Evolutionary conservation across 2,113 vertebrate species (phyloP).

Genomic region (Eulemur rufifrons): DNA sequence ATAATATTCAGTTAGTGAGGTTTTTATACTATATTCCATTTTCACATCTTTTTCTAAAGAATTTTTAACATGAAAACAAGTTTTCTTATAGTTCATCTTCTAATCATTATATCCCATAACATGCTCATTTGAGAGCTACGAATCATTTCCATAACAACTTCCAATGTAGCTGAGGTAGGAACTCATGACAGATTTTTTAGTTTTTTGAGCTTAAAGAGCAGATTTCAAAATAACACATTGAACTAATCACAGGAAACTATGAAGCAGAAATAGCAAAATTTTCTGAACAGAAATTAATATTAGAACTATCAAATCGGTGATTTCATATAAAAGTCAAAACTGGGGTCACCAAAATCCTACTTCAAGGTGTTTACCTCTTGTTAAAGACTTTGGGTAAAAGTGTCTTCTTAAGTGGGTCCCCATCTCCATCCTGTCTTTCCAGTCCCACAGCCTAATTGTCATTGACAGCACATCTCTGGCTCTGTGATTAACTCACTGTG

Average conservation of each 20-base stretch:
- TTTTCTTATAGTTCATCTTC: slow-evolving; percentile 28
- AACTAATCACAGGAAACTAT: not conserved
- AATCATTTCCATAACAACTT: slow-evolving; percentile 19
- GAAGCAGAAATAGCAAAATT: not conserved
- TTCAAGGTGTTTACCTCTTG: not conserved
- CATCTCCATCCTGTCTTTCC: not conserved
- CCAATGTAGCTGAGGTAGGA: not conserved
- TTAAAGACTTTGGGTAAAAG: not conserved
- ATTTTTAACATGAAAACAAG: slow-evolving; percentile 33
- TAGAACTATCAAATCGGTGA: not conserved
- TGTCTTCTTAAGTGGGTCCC: not conserved
- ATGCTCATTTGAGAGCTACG: not conserved
- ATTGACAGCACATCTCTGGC: not conserved
- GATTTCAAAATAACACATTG: not conserved
- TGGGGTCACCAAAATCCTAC: not conserved
- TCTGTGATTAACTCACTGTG: not conserved
- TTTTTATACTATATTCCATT: not conserved
- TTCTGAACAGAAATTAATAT: slow-evolving; percentile 32
- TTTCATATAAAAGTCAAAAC: slow-evolving; percentile 5
- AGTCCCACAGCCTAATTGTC: not conserved
- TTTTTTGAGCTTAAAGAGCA: not conserved
- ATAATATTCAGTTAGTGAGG: not conserved
- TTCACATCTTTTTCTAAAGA: slow-evolving; percentile 27
- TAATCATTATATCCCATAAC: slow-evolving; percentile 15
- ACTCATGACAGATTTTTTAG: slow-evolving; percentile 5